Base-by-base conservation (phyloP, 1,140 invertebrate species). In the Drosophila suzukii region DNA sequence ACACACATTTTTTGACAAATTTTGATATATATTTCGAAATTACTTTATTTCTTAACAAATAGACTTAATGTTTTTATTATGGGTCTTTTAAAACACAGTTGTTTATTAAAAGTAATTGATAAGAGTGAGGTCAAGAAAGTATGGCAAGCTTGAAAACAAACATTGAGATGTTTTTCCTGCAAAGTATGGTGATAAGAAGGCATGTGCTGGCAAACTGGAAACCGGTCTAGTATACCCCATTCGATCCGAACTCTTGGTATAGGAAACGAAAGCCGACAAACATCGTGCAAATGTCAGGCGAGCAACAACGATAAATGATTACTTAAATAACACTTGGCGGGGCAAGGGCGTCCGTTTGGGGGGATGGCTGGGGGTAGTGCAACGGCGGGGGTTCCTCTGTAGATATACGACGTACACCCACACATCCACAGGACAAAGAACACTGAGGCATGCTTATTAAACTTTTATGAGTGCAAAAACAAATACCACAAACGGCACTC, bases 381-480 rank as follows among this genome's bases (percentile, higher is more conserved):
- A 49, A 41, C 34, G 60, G n/a, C 11, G 49, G 27, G 63, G 56
- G 60, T 46, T 68, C 54, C 61, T 60, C 58, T 74, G 75, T 68
- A 49, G 49, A 43, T 51, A 39, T 58, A 54, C 65, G 44, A 39
- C 44, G 44, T 13, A 65, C 51, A 75, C 78, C n/a, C 41, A 75
- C 71, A 71, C 54, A 58, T 34, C 17, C 32, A 51, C 15, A 17
- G 38, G 34, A 24, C 32, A 6, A 6, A 49, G 24, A 47, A 41
- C 50, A 50, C 50, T 49, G 57, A 43, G 58, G 39, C 71, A 66
- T 32, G 60, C 76, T 84, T 84, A 80, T 84, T 84, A 83, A 83
- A 84, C 76, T 80, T 83, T 84, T 84, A 83, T 70, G 79, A 85
- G 62, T 53, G 43, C 51, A 85, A 66, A 66, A 84, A 86, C 73